Base-by-base conservation (phyloP, 2,113 vertebrate species). In the Nymphicus hollandicus region DNA sequence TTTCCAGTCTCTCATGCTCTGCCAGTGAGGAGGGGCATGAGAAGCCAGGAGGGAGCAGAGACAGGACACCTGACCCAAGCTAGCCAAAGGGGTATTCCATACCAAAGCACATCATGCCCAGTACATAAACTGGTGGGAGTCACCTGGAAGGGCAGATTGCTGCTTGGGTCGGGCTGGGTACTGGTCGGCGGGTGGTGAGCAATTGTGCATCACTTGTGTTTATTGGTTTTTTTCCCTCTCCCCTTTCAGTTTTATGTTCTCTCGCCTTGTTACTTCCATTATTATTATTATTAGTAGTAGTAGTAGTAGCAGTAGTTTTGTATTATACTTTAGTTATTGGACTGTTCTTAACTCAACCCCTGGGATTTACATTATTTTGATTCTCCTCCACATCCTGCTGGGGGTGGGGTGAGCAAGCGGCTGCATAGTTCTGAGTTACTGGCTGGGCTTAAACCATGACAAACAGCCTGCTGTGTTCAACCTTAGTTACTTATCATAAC, bases 251-350 rank as follows among this genome's bases (percentile, higher is more conserved):
- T 58, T n/a, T 58, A n/a, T n/a, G n/a, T 58, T n/a, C 33, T 58
- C 33, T n/a, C 56, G 9, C 56, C 33, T 58, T 58, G 56, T 58
- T n/a, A 58, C 20, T n/a, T n/a, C 33, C 33, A n/a, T 58, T 58
- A n/a, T n/a, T n/a, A 58, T 23, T 33, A 56, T 0, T 33, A 56
- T 1, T 23, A 47, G 2, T 16, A 50, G 14, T 33, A 55, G 29
- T 13, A n/a, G 20, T 23, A 58, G 17, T 3, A 33, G 9, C 23
- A 58, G 55, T 23, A 20, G 55, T 23, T 58, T n/a, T n/a, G 56
- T 58, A 33, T 35, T 23, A 35, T 24, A 23, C 56, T 58, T 58
- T 35, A 58, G 33, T 58, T 35, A n/a, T 58, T 24, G 33, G 22
- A 58, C 33, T 35, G 56, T 58, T n/a, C 55, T 58, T n/a, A 23